Percentiles rank a stretch among this genome's conserved stretches.
Evolutionary conservation across 2,797 vertebrate genomes (phyloP).

Genomic region (Antennarius maculatus): DNA sequence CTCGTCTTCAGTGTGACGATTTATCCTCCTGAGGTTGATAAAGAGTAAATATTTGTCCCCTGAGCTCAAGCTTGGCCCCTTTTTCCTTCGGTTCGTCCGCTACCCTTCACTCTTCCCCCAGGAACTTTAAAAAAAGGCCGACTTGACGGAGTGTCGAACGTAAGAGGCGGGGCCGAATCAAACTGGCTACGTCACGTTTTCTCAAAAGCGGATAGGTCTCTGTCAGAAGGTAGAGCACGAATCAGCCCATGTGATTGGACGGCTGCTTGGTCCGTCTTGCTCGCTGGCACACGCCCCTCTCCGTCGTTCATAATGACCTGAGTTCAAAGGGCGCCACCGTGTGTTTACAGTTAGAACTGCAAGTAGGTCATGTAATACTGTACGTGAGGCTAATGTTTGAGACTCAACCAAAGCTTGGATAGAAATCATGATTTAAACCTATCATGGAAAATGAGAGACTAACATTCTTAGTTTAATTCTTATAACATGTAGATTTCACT

Average conservation of each 20-base stretch:
- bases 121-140: slow-evolving; percentile 80
- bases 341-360: slow-evolving; percentile 33
- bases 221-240: background rate
- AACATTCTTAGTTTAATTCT: too few species aligned
- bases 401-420: too few species aligned
- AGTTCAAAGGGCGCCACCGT: slow-evolving; percentile 36
- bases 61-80: slow-evolving; percentile 38
- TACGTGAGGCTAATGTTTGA: too few species aligned
- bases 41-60: slow-evolving; percentile 28
- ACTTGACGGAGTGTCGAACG: slow-evolving; percentile 46
- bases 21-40: slow-evolving; percentile 14
- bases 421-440: background rate
- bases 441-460: too few species aligned
- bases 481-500: background rate
- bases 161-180: slow-evolving; percentile 48
- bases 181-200: slow-evolving; percentile 31
- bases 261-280: slow-evolving; percentile 22
- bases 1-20: slow-evolving; percentile 29
- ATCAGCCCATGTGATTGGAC: slow-evolving; percentile 61
- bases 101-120: slow-evolving; percentile 67
- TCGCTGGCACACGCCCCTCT: slow-evolving; percentile 30
- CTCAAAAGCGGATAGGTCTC: slow-evolving; percentile 61
- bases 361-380: background rate
- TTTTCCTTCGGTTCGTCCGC: slow-evolving; percentile 43
- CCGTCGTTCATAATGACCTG: background rate